phyloP scores from a whole-genome alignment of 2,797 vertebrate genomes.

The Bovichtus diacanthus region DNA sequence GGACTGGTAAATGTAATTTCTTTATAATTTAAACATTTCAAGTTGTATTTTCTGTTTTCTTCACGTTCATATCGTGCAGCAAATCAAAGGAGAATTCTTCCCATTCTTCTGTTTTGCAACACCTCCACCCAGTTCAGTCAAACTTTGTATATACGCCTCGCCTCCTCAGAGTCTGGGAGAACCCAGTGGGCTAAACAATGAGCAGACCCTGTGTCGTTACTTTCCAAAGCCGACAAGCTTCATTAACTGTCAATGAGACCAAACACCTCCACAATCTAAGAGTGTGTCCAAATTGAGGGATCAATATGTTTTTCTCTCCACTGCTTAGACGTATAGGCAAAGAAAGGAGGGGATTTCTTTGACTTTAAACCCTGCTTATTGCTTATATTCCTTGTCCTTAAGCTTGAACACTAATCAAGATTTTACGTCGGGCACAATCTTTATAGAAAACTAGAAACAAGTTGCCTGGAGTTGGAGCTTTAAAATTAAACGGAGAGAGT shows the following conservation, averaged over 20 bases:
- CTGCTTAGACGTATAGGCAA: constrained; percentile 29
- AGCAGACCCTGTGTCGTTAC: constrained; percentile 17
- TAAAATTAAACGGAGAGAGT: constrained; percentile 46
- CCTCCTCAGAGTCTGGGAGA: constrained; percentile 32
- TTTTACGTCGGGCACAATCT: constrained; percentile 51
- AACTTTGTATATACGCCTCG: constrained; percentile 45
- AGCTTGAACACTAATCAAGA: constrained; percentile 60
- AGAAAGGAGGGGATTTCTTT: constrained; percentile 18
- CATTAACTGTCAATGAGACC: constrained; percentile 72
- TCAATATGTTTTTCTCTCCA: constrained; percentile 66
- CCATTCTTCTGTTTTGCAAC: constrained; percentile 48
- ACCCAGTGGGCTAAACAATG: constrained; percentile 49
- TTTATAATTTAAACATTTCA: constrained; percentile 51
- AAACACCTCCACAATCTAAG: constrained; percentile 62
- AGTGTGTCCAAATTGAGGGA: constrained; percentile 71
- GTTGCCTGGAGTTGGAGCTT: constrained; percentile 60
- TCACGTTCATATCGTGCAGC: constrained; percentile 42
- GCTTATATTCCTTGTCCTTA: constrained; percentile 42
- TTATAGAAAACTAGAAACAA: constrained; percentile 40
- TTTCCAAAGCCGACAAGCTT: constrained; percentile 62
- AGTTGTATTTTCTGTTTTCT: constrained; percentile 18
- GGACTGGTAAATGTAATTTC: constrained; percentile 10
- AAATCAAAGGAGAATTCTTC: constrained; percentile 52
- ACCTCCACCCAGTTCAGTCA: constrained; percentile 33
- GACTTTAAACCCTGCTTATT: constrained; percentile 47